phyloP scores from a whole-genome alignment of 2,888 invertebrate species.

The Caenorhabditis sp. region DNA sequence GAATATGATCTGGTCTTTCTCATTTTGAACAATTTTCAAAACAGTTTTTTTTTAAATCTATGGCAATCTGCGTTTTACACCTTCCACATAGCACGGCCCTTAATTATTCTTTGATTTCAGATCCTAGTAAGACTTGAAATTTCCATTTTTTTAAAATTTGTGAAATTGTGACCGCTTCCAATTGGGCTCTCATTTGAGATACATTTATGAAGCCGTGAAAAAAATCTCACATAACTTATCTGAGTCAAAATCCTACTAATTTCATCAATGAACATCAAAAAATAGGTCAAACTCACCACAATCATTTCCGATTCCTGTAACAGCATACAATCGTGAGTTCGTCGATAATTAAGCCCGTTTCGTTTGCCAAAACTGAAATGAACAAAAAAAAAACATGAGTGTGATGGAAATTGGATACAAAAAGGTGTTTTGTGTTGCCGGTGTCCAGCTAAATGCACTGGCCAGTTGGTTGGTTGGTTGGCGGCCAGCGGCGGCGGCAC shows the following conservation, averaged over 20 bases:
- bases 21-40: too few relatives aligned
- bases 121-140: too few relatives aligned
- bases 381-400: conserved; percentile 8
- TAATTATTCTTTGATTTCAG: too few relatives aligned
- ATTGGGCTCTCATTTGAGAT: too few relatives aligned
- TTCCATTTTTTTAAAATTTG: too few relatives aligned
- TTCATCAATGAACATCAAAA: too few relatives aligned
- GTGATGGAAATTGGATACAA: conserved; percentile 7
- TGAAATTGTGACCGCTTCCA: too few relatives aligned
- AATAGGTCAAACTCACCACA: conserved; percentile 80
- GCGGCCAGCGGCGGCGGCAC: background rate
- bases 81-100: too few relatives aligned
- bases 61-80: too few relatives aligned
- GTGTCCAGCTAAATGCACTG: background rate
- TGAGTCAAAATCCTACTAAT: background rate
- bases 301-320: conserved; percentile 88
- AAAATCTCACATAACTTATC: background rate
- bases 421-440: conserved; percentile 7
- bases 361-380: conserved; percentile 84
- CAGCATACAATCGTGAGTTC: conserved; percentile 85
- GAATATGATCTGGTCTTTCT: too few relatives aligned
- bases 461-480: background rate
- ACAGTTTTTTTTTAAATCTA: too few relatives aligned
- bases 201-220: too few relatives aligned
- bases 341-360: conserved; percentile 80